Percentiles rank a stretch among this genome's conserved stretches.
phyloP scores from a whole-genome alignment of 1,140 invertebrate species.

The Aporrectodea caliginosa region DNA sequence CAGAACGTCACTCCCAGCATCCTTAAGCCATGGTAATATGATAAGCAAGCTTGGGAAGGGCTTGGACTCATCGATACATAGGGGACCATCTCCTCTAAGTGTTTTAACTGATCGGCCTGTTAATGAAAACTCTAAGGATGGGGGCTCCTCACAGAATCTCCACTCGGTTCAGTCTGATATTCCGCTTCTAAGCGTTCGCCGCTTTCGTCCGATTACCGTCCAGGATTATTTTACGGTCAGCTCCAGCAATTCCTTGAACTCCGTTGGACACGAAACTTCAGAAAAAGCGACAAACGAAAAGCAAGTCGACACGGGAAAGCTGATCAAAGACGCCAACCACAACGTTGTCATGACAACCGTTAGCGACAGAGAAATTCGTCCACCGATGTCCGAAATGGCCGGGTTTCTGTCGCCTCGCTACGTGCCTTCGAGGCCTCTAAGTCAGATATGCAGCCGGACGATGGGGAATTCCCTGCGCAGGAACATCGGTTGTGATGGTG shows the following conservation, averaged over 20 bases:
- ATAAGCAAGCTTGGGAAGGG: too few relatives aligned
- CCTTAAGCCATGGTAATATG: too few relatives aligned
- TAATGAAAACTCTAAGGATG: not conserved
- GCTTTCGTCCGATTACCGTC: not conserved
- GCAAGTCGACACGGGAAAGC: not conserved
- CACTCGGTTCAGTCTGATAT: not conserved
- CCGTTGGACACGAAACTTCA: not conserved
- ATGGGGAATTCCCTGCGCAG: not conserved
- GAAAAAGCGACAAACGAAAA: not conserved
- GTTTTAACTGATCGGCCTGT: not conserved
- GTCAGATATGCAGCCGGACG: not conserved
- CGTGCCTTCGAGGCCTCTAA: not conserved
- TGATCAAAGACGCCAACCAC: not conserved
- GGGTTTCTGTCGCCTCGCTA: not conserved
- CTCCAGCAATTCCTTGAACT: not conserved
- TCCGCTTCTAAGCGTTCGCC: not conserved
- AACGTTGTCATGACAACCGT: not conserved
- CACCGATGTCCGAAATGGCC: not conserved
- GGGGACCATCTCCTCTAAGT: not conserved
- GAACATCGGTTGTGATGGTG: not conserved
- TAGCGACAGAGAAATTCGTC: not conserved
- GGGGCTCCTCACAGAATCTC: not conserved
- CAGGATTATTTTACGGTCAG: not conserved
- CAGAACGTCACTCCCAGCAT: too few relatives aligned
- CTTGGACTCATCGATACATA: not conserved